phyloP scores from a whole-genome alignment of 92 coral and sea anemone species.

The Phenganax subtilis region DNA sequence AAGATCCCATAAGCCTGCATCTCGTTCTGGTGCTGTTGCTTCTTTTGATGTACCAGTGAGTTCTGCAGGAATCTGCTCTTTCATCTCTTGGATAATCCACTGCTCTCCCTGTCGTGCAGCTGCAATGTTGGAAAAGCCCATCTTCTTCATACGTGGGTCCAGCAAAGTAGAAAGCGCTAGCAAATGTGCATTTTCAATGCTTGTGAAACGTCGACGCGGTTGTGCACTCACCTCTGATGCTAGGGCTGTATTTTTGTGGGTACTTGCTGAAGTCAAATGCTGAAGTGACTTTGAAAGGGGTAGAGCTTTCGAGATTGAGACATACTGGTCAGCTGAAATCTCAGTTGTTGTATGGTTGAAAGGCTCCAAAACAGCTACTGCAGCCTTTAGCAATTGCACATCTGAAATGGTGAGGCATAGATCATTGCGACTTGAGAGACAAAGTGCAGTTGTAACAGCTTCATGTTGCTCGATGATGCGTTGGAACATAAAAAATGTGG shows the following conservation, averaged over 20 bases:
- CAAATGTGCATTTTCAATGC: conserved; percentile 7
- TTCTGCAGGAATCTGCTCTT: conserved; percentile 19
- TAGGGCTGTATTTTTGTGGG: neutral
- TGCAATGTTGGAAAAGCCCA: conserved; percentile 32
- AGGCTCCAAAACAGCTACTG: conserved; percentile 38
- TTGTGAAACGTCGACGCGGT: conserved; percentile 33
- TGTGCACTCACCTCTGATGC: conserved; percentile 24
- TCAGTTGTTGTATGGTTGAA: conserved; percentile 36
- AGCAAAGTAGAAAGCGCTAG: conserved; percentile 41
- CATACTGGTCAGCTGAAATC: conserved; percentile 13
- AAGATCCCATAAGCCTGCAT: conserved; percentile 38
- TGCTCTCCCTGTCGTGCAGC: conserved; percentile 27
- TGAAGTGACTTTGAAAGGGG: conserved; percentile 42
- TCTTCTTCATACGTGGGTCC: conserved; percentile 47
- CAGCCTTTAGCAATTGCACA: conserved; percentile 40
- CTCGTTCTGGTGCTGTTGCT: conserved; percentile 12
- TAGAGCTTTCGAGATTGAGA: conserved; percentile 34
- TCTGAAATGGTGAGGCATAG: conserved; percentile 40
- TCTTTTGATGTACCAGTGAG: neutral
- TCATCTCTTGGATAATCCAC: conserved; percentile 41
- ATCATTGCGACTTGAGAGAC: conserved; percentile 37
- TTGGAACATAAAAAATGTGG: conserved; percentile 29
- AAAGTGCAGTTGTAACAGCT: conserved; percentile 34
- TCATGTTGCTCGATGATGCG: conserved; percentile 39
- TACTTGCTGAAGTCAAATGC: conserved; percentile 35